Conservation (phyloP, 2,113 vertebrate species). For the Limnothrissa miodon region DNA sequence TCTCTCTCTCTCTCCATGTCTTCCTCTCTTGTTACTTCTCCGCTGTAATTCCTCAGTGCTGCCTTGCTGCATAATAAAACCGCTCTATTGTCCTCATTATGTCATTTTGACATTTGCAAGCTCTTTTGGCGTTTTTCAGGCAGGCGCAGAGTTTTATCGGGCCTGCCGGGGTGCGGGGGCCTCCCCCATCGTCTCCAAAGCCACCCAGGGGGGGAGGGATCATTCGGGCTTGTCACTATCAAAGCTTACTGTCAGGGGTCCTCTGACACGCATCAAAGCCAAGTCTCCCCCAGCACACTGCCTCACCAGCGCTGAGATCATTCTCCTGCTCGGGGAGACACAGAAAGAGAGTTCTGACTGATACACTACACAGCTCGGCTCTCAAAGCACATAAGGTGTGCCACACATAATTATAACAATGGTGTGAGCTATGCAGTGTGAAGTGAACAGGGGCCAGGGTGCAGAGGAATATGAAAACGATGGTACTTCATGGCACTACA, state of each 20-base stretch:
- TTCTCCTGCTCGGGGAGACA: neutral
- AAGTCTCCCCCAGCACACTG: neutral
- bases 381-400: neutral
- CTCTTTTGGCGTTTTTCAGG: conserved; percentile 52
- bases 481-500: neutral
- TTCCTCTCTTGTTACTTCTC: neutral
- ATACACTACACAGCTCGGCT: neutral
- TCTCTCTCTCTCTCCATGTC: neutral
- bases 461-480: neutral
- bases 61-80: conserved; percentile 41
- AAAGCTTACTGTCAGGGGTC: conserved; percentile 55
- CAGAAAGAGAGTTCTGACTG: neutral
- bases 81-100: conserved; percentile 66
- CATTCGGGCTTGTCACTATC: conserved; percentile 58
- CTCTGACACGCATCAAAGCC: conserved; percentile 55
- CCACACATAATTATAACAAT: neutral
- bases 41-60: conserved; percentile 27
- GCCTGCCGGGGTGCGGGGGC: neutral
- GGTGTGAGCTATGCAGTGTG: neutral
- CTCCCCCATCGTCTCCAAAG: conserved; percentile 16
- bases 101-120: conserved; percentile 57
- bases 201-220: conserved; percentile 30
- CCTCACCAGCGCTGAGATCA: neutral
- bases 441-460: neutral
- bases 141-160: neutral